Base-by-base conservation (phyloP, 1,140 invertebrate species). In the Caenorhabditis remanei region DNA sequence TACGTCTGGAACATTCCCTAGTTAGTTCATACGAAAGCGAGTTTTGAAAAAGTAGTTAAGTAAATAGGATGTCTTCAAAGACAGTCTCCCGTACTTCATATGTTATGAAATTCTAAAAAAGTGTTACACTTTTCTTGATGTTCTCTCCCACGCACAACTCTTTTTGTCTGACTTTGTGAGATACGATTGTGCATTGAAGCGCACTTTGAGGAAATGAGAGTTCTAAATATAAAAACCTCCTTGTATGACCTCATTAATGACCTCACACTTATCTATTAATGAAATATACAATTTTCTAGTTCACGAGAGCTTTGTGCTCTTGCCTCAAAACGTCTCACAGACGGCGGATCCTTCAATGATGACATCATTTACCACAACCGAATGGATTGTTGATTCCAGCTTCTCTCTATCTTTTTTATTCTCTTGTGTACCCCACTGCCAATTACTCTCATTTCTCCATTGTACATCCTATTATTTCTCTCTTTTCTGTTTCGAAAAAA, bases 261-360 rank as follows among this genome's bases (percentile, higher is more conserved):
- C 32, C 24, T 11, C 21, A 65, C 61, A 65, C 61, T 65, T 40
- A 32, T 40, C 21, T 65, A 65, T 65, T 14, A 24, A 46, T 32
- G 43, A 16, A 14, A 21, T 21, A 8, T 32, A 63, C 32, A 8
- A 8, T 21, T 58, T 53, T 79, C 53, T n/a, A 79, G 71, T 53
- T 79, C 71, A 13, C 71, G 71, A 16, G 86, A 87, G 63, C 86
- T 87, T n/a, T 87, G 86, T 24, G 86, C 75, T 40, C 75, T 87
- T n/a, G 75, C 86, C 53, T 19, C 71, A 32, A 48, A 53, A 24
- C 79, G 55, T 14, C 56, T 87, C 11, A 55, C 43, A 8, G 86
- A 87, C 55, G 86, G 86, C n/a, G 86, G 86, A 24, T 61, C 53
- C 19, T 84, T 84, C 32, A 63, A 32, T 53, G 83, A 63, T 61